Evolutionary conservation across 2,113 vertebrate genomes (phyloP), one percentile per base, ranked within the genome.

Genomic region (Leptosomus discolor): DNA sequence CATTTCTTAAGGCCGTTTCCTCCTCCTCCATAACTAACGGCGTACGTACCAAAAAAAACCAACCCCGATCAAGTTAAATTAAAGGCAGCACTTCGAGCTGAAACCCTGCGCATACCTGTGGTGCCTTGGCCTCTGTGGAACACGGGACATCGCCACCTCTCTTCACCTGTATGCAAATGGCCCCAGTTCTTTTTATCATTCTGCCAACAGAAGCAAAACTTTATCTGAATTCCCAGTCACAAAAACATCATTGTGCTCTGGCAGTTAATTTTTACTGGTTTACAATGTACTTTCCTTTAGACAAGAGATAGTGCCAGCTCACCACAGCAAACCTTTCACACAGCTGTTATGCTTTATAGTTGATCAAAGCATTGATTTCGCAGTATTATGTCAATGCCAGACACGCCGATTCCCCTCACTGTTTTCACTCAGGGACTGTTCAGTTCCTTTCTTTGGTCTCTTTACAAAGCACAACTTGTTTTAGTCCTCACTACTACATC

Each of bases 151-250:
- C 12, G 1, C 57, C 29, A 1, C 80, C 83, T 79, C 74, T 64
- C 77, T 23, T 98, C 98, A 98, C 98, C 98, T 98, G 98, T 98
- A 98, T 98, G 98, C 97, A 98, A 98, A 98, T 97, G 12, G 36
- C 13, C 69, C 51, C 64, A 11, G 36, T 77, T 93, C 85, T 93
- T 97, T 97, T 96, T 78, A 97, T 97, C 97, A 8, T 71, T 67
- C 91, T 95, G 92, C 96, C 96, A 96, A 87, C 82, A 95, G 92
- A 90, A 41, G 95, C 95, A 97, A 88, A 96, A 94, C 90, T 96
- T 97, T 96, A 98, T 97, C 97, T 96, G 95, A 92, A 90, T 86
- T 86, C 88, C 76, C 58, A 37, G 90, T 37, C 92, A 97, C 97
- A 98, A 97, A 97, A 91, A 61, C 96, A 96, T 96, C 93, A 96